phyloP scores from a whole-genome alignment of 2,888 invertebrate species.

The Entomobrya multifasciata region DNA sequence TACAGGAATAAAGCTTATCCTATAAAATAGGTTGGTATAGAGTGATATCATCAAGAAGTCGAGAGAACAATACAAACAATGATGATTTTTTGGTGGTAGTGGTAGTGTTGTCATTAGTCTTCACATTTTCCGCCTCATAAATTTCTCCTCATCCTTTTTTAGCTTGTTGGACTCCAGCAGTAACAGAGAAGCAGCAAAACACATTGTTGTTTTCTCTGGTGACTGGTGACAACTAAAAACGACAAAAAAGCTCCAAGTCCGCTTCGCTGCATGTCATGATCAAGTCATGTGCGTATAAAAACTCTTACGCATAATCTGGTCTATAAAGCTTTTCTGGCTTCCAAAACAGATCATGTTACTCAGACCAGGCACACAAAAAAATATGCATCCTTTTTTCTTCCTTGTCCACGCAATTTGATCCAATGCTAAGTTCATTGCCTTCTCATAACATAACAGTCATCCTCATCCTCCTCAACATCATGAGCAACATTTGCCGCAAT shows the following conservation, averaged over 20 bases:
- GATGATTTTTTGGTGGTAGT: background rate
- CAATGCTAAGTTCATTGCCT: slow-evolving; percentile 43
- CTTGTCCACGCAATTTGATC: slow-evolving; percentile 34
- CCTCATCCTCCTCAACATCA: background rate
- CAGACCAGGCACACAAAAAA: background rate
- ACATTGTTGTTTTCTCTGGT: background rate
- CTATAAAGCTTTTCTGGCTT: background rate
- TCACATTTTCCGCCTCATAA: slow-evolving; percentile 42
- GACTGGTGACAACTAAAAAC: background rate
- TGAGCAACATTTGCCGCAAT: background rate
- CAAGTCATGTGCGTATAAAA: background rate
- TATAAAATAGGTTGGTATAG: background rate
- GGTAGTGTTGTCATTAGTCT: slow-evolving; percentile 23
- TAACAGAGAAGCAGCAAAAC: background rate
- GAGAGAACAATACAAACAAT: slow-evolving; percentile 14
- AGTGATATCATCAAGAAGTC: background rate
- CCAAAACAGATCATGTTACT: background rate
- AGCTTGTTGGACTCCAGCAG: background rate
- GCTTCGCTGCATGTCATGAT: background rate
- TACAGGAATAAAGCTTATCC: slow-evolving; percentile 23
- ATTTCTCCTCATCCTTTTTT: slow-evolving; percentile 1
- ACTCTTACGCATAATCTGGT: background rate
- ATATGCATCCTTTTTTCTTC: background rate
- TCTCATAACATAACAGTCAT: background rate
- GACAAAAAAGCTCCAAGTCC: background rate